phyloP scores from a whole-genome alignment of 2,888 invertebrate species.

The Thelaira solivaga region DNA sequence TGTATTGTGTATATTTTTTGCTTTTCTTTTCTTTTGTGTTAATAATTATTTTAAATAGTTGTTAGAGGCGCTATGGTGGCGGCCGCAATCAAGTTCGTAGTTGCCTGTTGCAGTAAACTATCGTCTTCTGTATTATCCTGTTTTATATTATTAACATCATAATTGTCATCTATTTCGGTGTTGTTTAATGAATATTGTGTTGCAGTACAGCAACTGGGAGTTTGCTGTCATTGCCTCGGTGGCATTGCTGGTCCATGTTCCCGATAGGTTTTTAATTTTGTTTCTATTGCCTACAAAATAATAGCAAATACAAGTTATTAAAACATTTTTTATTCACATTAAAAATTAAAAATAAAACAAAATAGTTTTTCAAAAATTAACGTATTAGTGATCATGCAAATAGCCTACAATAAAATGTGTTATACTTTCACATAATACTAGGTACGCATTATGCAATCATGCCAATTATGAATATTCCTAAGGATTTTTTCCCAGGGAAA shows the following conservation, averaged over 20 bases:
- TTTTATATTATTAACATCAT: slow-evolving; percentile 48
- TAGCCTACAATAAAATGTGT: no score
- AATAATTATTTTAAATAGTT: slow-evolving; percentile 40
- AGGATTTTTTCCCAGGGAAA: no score
- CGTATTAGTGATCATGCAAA: no score
- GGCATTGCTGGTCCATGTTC: slow-evolving; percentile 74
- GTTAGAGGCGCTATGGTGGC: slow-evolving; percentile 61
- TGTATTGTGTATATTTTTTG: slow-evolving; percentile 25
- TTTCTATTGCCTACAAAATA: slow-evolving; percentile 75
- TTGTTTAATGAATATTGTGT: slow-evolving; percentile 58
- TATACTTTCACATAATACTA: no score
- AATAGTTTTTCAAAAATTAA: no score
- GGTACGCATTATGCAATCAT: no score
- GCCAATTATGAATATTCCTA: no score
- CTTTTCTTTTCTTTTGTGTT: slow-evolving; percentile 22
- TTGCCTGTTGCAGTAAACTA: slow-evolving; percentile 52
- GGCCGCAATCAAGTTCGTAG: slow-evolving; percentile 60
- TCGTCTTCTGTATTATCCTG: slow-evolving; percentile 38
- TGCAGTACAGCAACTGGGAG: slow-evolving; percentile 66
- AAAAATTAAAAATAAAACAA: no score
- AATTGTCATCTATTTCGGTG: slow-evolving; percentile 53
- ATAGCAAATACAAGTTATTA: no score
- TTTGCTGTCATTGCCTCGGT: slow-evolving; percentile 76
- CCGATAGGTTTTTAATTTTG: slow-evolving; percentile 77
- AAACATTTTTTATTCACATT: no score